A percentile compares a stretch with the other conserved stretches of the same genome.
Conservation (phyloP, 2,888 invertebrate genomes). For the Prosapia bicincta region DNA sequence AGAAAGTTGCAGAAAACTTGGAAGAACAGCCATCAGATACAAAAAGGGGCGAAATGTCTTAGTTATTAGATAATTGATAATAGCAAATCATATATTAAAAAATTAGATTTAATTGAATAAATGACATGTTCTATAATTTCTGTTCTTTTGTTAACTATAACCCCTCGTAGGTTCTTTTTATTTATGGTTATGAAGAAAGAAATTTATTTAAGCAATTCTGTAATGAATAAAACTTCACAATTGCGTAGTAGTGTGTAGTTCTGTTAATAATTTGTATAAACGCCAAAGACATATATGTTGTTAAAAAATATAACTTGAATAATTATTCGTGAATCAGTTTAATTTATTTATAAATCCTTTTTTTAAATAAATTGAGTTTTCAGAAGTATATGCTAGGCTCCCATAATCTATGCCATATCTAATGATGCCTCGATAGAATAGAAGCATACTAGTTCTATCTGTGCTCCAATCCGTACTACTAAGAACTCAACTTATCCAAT, state of each 20-base stretch:
- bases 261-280: background rate
- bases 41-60: constrained; percentile 25
- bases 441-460: too few species aligned
- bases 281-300: background rate
- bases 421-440: too few species aligned
- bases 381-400: too few species aligned
- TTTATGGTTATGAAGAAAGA: background rate
- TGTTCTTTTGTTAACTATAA: background rate
- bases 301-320: background rate
- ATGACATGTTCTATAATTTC: background rate
- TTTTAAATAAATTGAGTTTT: too few species aligned
- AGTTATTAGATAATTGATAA: background rate
- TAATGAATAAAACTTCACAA: background rate
- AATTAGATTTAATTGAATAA: background rate
- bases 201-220: background rate
- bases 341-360: background rate
- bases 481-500: too few species aligned
- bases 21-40: constrained; percentile 27
- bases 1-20: constrained; percentile 25
- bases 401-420: too few species aligned
- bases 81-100: background rate
- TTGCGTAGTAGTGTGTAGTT: background rate
- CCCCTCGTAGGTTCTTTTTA: background rate
- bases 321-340: background rate
- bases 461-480: too few species aligned